Percentiles rank a stretch among this genome's conserved stretches.
These are phyloP conservation scores for Strix aluco DNA, from an alignment of 2,113 vertebrate species.

Conservation along the genomic window DNA sequence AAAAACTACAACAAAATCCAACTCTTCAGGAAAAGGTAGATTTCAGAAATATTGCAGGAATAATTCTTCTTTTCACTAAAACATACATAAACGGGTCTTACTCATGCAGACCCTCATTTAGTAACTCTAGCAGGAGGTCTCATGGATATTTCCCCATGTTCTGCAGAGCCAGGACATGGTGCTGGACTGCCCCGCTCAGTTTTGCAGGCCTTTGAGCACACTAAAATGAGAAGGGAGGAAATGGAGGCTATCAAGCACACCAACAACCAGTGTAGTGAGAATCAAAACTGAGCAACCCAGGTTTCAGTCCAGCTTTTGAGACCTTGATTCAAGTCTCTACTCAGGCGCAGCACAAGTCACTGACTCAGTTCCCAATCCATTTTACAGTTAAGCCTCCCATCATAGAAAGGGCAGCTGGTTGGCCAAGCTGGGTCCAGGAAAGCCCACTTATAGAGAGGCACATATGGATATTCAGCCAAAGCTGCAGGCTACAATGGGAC, in stretches of 20 bases:
- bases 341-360: neutral
- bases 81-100: neutral
- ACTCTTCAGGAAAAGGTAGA: neutral
- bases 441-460: neutral
- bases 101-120: neutral
- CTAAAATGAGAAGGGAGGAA: neutral
- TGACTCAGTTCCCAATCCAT: neutral
- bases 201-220: neutral
- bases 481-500: neutral
- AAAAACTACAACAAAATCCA: neutral
- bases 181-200: neutral
- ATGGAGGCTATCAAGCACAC: neutral
- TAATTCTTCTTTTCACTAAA: neutral
- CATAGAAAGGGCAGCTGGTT: neutral
- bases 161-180: neutral
- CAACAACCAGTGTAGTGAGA: accelerated
- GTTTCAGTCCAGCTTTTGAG: neutral
- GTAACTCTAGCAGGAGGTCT: neutral
- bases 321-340: neutral
- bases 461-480: neutral
- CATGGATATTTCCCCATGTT: accelerated
- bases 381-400: neutral
- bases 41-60: neutral
- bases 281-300: neutral
- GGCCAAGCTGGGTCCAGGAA: neutral